These are phyloP conservation scores for Origma solitaria DNA, from an alignment of 2,113 vertebrate species.

Conservation along the genomic window DNA sequence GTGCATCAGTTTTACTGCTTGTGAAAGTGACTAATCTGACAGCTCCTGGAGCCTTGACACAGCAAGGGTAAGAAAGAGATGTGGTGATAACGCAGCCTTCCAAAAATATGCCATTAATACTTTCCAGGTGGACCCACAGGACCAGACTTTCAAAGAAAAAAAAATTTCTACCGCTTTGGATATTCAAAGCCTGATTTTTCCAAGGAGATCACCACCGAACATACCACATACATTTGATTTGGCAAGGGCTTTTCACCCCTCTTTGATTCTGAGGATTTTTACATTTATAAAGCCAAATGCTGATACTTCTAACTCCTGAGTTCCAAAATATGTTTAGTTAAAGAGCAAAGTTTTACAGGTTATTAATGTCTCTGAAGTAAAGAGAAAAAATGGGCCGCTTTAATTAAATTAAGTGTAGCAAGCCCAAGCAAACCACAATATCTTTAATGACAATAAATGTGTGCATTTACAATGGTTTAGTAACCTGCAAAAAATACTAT, in stretches of 20 bases:
- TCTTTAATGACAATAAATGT: neutral
- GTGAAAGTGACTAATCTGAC: neutral
- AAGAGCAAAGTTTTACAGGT: neutral
- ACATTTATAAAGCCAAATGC: neutral
- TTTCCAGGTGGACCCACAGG: neutral
- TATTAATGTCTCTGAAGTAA: neutral
- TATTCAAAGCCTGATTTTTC: neutral
- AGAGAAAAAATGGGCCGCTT: neutral
- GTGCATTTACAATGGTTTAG: neutral
- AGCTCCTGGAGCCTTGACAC: neutral
- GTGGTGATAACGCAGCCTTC: neutral
- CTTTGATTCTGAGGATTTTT: neutral
- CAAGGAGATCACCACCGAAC: neutral
- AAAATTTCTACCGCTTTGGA: neutral
- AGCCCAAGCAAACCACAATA: neutral
- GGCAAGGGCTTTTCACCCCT: accelerated
- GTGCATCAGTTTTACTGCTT: neutral
- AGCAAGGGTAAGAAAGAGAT: neutral
- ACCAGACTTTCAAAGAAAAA: neutral
- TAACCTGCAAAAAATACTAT: neutral
- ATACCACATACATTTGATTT: neutral
- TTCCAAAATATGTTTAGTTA: neutral
- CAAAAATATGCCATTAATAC: neutral
- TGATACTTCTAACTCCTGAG: neutral
- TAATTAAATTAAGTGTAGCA: neutral